Conservation (phyloP, 2,797 vertebrate genomes). For the Spinibarbus caldwelli region DNA sequence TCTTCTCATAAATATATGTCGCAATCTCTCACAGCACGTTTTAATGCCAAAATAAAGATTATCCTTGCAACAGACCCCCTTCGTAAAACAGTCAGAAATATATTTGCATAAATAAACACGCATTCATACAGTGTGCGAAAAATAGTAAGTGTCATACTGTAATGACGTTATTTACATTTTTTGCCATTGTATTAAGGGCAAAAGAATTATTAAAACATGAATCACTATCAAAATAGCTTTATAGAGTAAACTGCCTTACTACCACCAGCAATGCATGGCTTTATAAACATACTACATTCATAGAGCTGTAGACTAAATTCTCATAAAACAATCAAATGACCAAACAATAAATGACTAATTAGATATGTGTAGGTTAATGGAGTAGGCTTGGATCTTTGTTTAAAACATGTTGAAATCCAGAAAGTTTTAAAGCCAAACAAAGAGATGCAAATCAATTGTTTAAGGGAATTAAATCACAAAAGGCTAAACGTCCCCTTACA, state of each 20-base stretch:
- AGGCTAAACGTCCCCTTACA: neutral
- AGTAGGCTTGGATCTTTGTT: neutral
- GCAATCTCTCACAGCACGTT: neutral
- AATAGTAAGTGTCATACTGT: neutral
- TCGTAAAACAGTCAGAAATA: neutral
- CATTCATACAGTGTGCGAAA: neutral
- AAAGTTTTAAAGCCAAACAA: neutral
- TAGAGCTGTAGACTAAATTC: neutral
- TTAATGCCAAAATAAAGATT: neutral
- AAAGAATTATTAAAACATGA: neutral
- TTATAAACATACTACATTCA: conserved; percentile 20
- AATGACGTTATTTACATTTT: neutral
- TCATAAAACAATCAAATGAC: neutral
- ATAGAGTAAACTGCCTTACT: neutral
- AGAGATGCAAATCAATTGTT: neutral
- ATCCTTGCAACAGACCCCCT: neutral
- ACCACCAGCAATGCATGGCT: neutral
- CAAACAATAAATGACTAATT: no score
- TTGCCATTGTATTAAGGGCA: neutral
- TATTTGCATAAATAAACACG: neutral
- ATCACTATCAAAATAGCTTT: neutral
- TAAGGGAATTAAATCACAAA: neutral
- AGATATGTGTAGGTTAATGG: neutral
- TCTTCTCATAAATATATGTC: conserved; percentile 46
- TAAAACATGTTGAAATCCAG: no score